A percentile compares a stretch with the other conserved stretches of the same genome.
These are phyloP conservation scores for Spondyliosoma cantharus DNA, from an alignment of 2,797 vertebrate genomes.

Conservation along the genomic window DNA sequence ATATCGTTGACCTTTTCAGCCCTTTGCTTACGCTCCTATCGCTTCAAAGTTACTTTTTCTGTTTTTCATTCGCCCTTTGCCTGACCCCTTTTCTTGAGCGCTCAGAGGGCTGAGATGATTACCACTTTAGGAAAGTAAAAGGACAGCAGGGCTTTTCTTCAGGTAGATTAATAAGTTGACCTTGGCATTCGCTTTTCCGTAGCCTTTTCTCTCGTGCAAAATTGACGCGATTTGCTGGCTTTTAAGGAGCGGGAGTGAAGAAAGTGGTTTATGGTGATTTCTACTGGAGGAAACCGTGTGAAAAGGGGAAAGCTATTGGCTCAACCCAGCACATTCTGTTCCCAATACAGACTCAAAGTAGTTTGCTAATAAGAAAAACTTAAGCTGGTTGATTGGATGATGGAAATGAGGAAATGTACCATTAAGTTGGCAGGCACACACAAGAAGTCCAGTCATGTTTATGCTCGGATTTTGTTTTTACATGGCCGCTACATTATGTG, in stretches of 20 bases:
- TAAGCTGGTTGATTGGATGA: conserved; percentile 27
- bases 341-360: background rate
- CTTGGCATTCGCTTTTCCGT: conserved; percentile 38
- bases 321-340: conserved; percentile 18
- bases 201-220: conserved; percentile 39
- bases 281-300: conserved; percentile 25
- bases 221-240: conserved; percentile 24
- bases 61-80: conserved; percentile 50
- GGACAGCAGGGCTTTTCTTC: conserved; percentile 45
- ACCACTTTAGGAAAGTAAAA: conserved; percentile 55
- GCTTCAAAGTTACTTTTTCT: conserved; percentile 45
- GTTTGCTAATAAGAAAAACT: background rate
- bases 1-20: conserved; percentile 44
- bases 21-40: conserved; percentile 28
- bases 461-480: conserved; percentile 9
- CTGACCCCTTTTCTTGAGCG: conserved; percentile 36
- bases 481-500: background rate
- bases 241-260: conserved; percentile 50
- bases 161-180: conserved; percentile 60
- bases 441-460: background rate
- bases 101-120: conserved; percentile 63
- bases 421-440: background rate
- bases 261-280: conserved; percentile 50
- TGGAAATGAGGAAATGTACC: conserved; percentile 13
- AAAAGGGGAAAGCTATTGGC: conserved; percentile 18